phyloP scores from a whole-genome alignment of 2,113 vertebrate genomes.

The Halcyon senegalensis region DNA sequence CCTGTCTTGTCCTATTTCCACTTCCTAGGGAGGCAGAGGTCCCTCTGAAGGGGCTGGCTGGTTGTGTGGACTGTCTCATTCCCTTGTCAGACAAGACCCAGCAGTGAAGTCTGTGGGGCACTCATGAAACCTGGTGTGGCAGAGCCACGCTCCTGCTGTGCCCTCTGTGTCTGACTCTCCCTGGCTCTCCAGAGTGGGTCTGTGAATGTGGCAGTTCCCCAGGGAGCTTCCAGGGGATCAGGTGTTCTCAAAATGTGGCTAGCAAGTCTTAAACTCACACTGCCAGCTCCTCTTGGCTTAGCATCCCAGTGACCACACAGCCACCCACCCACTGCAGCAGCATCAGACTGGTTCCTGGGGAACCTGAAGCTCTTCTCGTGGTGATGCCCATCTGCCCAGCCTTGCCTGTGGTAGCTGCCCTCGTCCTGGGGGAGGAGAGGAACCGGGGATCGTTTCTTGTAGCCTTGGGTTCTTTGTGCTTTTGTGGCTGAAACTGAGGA shows the following conservation, averaged over 20 bases:
- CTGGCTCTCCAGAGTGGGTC: accelerated
- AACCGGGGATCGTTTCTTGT: neutral
- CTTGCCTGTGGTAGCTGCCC: neutral
- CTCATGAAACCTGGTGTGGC: neutral
- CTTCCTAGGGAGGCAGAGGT: neutral
- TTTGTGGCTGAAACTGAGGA: neutral
- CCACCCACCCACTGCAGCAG: accelerated
- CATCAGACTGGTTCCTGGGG: neutral
- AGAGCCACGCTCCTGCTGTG: neutral
- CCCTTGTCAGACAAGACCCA: neutral
- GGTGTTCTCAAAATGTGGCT: neutral
- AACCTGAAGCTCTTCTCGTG: neutral
- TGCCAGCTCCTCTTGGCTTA: neutral
- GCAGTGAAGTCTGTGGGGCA: neutral
- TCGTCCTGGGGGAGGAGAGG: neutral
- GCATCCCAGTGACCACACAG: neutral
- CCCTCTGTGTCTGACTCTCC: neutral
- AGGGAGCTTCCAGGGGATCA: neutral
- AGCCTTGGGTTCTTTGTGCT: slow-evolving; percentile 30
- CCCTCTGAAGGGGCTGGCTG: neutral
- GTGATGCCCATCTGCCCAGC: neutral
- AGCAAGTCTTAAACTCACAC: neutral
- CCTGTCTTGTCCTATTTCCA: neutral
- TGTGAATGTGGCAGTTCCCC: accelerated
- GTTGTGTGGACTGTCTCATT: neutral